Evolutionary conservation across 2,797 vertebrate species (phyloP).

Genomic region (Caiman crocodilus): DNA sequence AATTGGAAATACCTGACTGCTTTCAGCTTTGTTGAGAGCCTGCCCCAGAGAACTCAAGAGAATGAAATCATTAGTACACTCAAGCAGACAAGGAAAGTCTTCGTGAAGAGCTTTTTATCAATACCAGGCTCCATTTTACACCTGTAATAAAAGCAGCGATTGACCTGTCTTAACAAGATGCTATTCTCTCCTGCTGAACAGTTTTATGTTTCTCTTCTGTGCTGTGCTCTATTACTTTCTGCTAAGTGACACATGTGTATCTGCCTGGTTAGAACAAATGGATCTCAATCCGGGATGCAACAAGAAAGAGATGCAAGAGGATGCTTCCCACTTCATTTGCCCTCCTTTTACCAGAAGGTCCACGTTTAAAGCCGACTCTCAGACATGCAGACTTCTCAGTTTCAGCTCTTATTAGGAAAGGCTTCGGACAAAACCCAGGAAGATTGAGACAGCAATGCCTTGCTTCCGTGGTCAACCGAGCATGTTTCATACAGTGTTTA

Average conservation of each 20-base stretch:
- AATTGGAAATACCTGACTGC: no score
- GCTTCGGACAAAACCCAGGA: background rate
- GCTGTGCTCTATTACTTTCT: slow-evolving; percentile 35
- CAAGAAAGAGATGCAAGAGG: background rate
- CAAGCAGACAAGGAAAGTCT: slow-evolving; percentile 34
- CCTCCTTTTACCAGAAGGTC: background rate
- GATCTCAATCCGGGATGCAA: background rate
- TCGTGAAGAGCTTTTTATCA: slow-evolving; percentile 25
- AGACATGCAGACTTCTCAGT: background rate
- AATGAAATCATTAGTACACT: slow-evolving; percentile 31
- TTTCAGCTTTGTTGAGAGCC: slow-evolving; percentile 12
- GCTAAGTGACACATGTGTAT: slow-evolving; percentile 18
- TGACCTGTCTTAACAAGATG: slow-evolving; percentile 64
- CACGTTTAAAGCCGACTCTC: no score
- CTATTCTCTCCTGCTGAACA: slow-evolving; percentile 50
- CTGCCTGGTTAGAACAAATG: slow-evolving; percentile 30
- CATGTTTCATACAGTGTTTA: background rate
- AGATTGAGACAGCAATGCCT: background rate
- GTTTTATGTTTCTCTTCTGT: slow-evolving; percentile 27
- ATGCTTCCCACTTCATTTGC: background rate
- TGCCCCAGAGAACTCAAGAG: background rate
- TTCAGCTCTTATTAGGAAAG: background rate
- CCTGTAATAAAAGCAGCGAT: slow-evolving; percentile 52
- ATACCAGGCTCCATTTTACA: slow-evolving; percentile 49
- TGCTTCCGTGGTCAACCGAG: background rate